These are phyloP conservation scores for Romanomermis culicivorax DNA, from an alignment of 2,888 invertebrate genomes.

Conservation along the genomic window DNA sequence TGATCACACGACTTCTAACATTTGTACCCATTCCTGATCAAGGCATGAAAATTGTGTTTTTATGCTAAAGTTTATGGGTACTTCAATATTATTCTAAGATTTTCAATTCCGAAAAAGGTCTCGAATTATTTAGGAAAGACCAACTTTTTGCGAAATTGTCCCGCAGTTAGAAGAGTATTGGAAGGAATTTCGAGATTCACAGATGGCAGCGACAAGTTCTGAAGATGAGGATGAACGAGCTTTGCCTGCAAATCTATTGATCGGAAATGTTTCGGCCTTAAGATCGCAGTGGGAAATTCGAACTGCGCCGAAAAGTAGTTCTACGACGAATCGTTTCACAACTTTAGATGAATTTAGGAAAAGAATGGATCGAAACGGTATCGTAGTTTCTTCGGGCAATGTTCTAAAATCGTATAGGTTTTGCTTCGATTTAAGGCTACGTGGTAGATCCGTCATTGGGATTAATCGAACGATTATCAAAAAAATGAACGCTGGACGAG, in stretches of 20 bases:
- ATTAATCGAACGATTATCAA: background rate
- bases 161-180: constrained; percentile 22
- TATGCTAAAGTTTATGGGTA: too few species aligned
- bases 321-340: constrained; percentile 8
- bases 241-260: constrained; percentile 15
- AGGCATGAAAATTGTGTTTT: too few species aligned
- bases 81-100: too few species aligned
- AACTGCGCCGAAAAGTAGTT: background rate
- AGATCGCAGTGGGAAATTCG: constrained; percentile 28
- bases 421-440: background rate
- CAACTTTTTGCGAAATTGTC: constrained; percentile 13
- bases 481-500: too few species aligned
- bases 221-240: background rate
- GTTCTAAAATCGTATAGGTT: background rate
- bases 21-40: too few species aligned
- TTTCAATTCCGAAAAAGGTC: too few species aligned
- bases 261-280: constrained; percentile 28
- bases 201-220: background rate
- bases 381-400: background rate
- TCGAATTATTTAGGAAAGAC: constrained; percentile 11
- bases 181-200: constrained; percentile 16
- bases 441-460: background rate
- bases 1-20: too few species aligned
- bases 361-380: constrained; percentile 22
- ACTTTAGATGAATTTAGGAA: constrained; percentile 22